A percentile compares a stretch with the other conserved stretches of the same genome.
Evolutionary conservation across 2,113 vertebrate species (phyloP).

Genomic region (Nematolebias whitei): DNA sequence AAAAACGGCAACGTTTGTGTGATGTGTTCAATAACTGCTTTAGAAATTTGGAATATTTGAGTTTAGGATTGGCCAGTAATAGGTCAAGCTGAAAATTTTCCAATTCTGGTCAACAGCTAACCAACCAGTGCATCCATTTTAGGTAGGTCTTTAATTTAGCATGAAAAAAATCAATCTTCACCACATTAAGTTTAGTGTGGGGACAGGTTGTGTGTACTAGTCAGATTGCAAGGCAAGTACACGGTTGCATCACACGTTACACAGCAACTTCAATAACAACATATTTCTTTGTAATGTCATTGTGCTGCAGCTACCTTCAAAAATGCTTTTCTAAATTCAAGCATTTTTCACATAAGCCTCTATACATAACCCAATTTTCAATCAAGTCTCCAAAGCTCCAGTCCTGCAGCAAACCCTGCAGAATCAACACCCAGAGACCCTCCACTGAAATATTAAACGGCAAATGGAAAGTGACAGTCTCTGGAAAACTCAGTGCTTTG

Average conservation of each 20-base stretch:
- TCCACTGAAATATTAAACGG: slow-evolving; percentile 76
- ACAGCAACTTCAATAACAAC: not conserved
- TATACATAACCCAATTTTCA: slow-evolving; percentile 31
- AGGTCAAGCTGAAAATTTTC: too few species aligned
- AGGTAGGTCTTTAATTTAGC: too few species aligned
- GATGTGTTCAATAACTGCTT: too few species aligned
- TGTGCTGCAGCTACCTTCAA: slow-evolving; percentile 1
- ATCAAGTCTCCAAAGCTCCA: slow-evolving; percentile 39
- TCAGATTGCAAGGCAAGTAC: not conserved
- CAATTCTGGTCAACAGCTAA: too few species aligned
- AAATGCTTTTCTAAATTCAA: slow-evolving; percentile 11
- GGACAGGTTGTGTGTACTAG: too few species aligned
- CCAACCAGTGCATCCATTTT: too few species aligned
- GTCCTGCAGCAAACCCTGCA: slow-evolving; percentile 39
- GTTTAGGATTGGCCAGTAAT: too few species aligned
- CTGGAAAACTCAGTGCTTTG: slow-evolving; percentile 68
- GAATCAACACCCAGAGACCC: slow-evolving; percentile 45
- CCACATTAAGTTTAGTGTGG: not conserved
- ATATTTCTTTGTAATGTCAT: not conserved
- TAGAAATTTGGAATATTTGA: too few species aligned
- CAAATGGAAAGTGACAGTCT: slow-evolving; percentile 76
- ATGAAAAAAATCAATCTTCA: too few species aligned
- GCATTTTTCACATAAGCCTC: slow-evolving; percentile 24
- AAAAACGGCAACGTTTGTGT: too few species aligned
- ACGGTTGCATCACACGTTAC: not conserved